Percentiles rank a stretch among this genome's conserved stretches.
Evolutionary conservation across 2,113 vertebrate genomes (phyloP).

Genomic region (Spea multiplicata): DNA sequence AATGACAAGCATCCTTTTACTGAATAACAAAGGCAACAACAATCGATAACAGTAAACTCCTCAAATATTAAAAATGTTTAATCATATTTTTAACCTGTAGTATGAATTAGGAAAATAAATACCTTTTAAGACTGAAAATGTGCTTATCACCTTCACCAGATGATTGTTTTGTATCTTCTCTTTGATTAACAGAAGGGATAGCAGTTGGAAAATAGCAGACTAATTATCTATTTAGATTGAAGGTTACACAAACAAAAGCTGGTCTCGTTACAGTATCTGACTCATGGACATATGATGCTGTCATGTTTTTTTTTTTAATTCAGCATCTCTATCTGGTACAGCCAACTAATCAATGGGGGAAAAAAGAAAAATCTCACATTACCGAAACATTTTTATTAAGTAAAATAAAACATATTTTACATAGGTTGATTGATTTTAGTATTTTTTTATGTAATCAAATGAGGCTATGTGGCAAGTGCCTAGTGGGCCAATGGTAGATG

Average conservation of each 20-base stretch:
- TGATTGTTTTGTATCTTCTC: background rate
- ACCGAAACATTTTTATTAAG: background rate
- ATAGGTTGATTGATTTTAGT: background rate
- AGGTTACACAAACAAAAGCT: conserved; percentile 46
- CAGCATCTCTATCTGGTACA: conserved; percentile 9
- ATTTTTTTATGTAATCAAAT: background rate
- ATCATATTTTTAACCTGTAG: too few species aligned
- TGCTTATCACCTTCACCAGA: background rate
- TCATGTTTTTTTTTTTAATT: conserved; percentile 20
- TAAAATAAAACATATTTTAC: background rate
- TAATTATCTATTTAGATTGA: conserved; percentile 44
- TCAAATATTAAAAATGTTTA: too few species aligned
- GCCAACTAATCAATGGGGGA: conserved; percentile 12
- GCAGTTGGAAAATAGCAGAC: conserved; percentile 36
- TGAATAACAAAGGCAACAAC: too few species aligned
- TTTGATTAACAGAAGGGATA: background rate
- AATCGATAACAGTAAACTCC: too few species aligned
- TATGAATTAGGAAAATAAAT: too few species aligned
- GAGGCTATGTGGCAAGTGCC: too few species aligned
- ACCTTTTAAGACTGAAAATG: too few species aligned
- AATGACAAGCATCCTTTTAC: too few species aligned
- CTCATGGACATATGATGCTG: conserved; percentile 42
- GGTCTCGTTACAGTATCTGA: conserved; percentile 30
- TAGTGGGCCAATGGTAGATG: too few species aligned
- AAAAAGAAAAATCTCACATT: background rate